Conservation (phyloP, 2,888 invertebrate species). For the Ischnus inquisitorius region DNA sequence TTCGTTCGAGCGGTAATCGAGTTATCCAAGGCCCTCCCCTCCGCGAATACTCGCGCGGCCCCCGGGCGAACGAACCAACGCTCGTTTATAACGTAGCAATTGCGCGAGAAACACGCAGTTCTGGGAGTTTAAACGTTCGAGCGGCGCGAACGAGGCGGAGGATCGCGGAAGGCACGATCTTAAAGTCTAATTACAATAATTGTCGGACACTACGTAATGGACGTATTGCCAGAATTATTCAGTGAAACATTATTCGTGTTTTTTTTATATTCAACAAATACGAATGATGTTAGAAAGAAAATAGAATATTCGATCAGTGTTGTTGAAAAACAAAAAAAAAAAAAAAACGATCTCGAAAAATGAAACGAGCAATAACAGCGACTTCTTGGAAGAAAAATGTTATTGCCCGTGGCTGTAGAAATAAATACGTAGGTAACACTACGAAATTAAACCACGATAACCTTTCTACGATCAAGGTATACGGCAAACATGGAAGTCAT, state of each 20-base stretch:
- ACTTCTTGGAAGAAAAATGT: not conserved
- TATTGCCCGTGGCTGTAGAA: not conserved
- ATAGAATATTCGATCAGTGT: too few species aligned
- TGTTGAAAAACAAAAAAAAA: not conserved
- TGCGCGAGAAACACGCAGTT: constrained; percentile 53
- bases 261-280: not conserved
- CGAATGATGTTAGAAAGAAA: too few species aligned
- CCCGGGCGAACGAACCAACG: constrained; percentile 34
- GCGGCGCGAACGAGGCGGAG: not conserved
- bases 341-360: not conserved
- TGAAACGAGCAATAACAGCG: not conserved
- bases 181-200: constrained; percentile 36
- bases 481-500: constrained; percentile 48
- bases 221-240: constrained; percentile 40
- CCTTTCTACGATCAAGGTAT: constrained; percentile 26
- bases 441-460: constrained; percentile 60
- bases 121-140: constrained; percentile 12
- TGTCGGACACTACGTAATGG: constrained; percentile 26
- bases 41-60: constrained; percentile 13
- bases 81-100: constrained; percentile 55
- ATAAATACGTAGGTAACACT: constrained; percentile 10
- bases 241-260: not conserved
- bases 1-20: constrained; percentile 67
- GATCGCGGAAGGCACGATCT: not conserved
- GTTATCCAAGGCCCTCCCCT: constrained; percentile 37